These are phyloP conservation scores for Colletes gigas DNA, from an alignment of 1,140 invertebrate genomes.

Conservation along the genomic window DNA sequence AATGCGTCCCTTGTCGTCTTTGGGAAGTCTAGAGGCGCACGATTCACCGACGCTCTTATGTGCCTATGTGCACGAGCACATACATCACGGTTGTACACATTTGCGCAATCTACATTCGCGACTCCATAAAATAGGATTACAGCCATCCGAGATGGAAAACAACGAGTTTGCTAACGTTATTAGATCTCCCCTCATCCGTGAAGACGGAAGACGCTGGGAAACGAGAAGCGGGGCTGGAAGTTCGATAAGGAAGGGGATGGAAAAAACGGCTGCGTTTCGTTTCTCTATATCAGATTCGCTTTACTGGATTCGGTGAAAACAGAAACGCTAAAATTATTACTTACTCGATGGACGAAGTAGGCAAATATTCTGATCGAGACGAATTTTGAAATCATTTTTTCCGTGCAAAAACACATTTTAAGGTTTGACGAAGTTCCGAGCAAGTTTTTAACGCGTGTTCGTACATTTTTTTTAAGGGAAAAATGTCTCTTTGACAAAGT, in stretches of 20 bases:
- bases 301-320: conserved; percentile 59
- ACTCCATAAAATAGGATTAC: conserved; percentile 61
- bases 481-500: too few relatives aligned
- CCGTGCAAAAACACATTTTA: too few relatives aligned
- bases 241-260: conserved; percentile 26
- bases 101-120: conserved; percentile 50
- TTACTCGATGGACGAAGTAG: conserved; percentile 67
- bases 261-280: conserved; percentile 5
- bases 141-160: conserved; percentile 62
- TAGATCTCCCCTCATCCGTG: conserved; percentile 72
- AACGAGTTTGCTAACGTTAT: conserved; percentile 70
- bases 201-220: conserved; percentile 48
- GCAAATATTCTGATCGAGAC: conserved; percentile 1
- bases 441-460: too few relatives aligned
- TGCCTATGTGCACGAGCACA: not conserved
- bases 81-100: conserved; percentile 24
- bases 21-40: not conserved
- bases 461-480: too few relatives aligned
- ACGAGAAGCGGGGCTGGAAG: not conserved
- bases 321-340: conserved; percentile 68
- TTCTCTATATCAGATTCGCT: conserved; percentile 17
- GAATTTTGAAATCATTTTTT: too few relatives aligned
- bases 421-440: too few relatives aligned
- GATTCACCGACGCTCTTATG: not conserved
- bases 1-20: conserved; percentile 1